Percentiles rank a stretch among this genome's conserved stretches.
These are phyloP conservation scores for Stegana nigrithorax DNA, from an alignment of 2,888 invertebrate species.

Conservation along the genomic window DNA sequence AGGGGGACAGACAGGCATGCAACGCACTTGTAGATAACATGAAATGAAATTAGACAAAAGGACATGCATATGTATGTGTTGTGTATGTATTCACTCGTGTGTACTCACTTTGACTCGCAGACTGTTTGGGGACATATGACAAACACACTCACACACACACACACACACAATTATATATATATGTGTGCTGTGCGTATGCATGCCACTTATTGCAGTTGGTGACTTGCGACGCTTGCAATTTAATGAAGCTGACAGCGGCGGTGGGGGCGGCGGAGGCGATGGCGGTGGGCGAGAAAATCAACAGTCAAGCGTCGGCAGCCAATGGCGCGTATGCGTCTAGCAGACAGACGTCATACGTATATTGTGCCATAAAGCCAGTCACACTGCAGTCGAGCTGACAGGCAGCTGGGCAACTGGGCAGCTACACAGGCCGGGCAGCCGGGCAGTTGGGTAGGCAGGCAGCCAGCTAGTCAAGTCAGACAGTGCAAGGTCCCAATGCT, in stretches of 20 bases:
- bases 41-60: slow-evolving; percentile 60
- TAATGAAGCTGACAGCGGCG: slow-evolving; percentile 54
- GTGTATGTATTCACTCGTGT: neutral
- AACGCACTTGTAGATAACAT: neutral
- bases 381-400: too few relatives aligned
- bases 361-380: neutral
- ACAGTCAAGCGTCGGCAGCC: too few relatives aligned
- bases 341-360: neutral
- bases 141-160: too few relatives aligned
- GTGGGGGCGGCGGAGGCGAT: slow-evolving; percentile 11
- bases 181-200: neutral
- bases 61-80: slow-evolving; percentile 34
- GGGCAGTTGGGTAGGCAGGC: too few relatives aligned
- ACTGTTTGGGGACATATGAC: neutral
- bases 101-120: neutral
- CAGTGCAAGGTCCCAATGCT: too few relatives aligned
- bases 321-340: too few relatives aligned
- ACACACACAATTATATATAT: too few relatives aligned
- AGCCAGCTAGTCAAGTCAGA: too few relatives aligned
- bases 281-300: too few relatives aligned
- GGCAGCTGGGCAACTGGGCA: too few relatives aligned
- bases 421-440: too few relatives aligned
- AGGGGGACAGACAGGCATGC: neutral
- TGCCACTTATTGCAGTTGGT: slow-evolving; percentile 7
- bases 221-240: slow-evolving; percentile 46